Conservation (phyloP, 37 sponge, comb jelly and placozoan genomes). For the Lycopodina hypogea region DNA sequence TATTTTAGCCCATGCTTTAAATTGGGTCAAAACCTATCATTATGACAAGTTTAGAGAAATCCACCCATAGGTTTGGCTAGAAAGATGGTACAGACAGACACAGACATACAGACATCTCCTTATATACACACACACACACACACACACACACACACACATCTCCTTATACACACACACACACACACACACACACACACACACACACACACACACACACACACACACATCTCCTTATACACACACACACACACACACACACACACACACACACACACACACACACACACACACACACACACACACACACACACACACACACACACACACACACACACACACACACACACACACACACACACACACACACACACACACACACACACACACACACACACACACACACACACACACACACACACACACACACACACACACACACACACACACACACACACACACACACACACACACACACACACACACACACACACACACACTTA, state of each 20-base stretch:
- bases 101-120: too few species aligned
- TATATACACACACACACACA: slow-evolving; percentile 17
- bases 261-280: slow-evolving; percentile 6
- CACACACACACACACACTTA: not conserved
- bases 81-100: too few species aligned
- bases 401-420: slow-evolving; percentile 30
- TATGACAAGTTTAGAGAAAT: too few species aligned
- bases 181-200: slow-evolving; percentile 4
- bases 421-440: slow-evolving; percentile 24
- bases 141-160: slow-evolving; percentile 18
- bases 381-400: slow-evolving; percentile 27
- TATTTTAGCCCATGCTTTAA: too few species aligned
- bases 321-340: slow-evolving; percentile 16
- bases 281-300: not conserved
- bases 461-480: slow-evolving; percentile 4
- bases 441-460: slow-evolving; percentile 4
- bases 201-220: slow-evolving; percentile 4
- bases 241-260: not conserved
- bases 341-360: slow-evolving; percentile 28
- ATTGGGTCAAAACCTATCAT: too few species aligned
- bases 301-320: slow-evolving; percentile 2
- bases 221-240: not conserved
- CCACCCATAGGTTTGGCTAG: too few species aligned
- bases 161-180: too few species aligned
- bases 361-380: slow-evolving; percentile 26